phyloP scores from a whole-genome alignment of 2,113 vertebrate genomes.

The Amphiprion percula region DNA sequence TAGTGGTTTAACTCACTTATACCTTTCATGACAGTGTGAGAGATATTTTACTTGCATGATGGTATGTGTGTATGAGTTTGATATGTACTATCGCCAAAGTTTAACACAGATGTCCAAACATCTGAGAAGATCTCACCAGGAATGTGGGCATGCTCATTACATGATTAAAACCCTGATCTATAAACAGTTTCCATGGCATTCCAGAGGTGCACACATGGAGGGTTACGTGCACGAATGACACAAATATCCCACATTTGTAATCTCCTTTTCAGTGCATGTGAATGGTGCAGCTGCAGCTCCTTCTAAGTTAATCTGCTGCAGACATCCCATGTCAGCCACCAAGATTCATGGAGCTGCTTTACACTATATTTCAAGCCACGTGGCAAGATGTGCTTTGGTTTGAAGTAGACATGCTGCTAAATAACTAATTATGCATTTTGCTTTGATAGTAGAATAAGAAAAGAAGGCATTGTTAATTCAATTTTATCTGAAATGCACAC shows the following conservation, averaged over 20 bases:
- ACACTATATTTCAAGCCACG: neutral
- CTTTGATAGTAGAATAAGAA: neutral
- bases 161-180: no score
- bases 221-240: no score
- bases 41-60: no score
- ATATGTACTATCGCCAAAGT: no score
- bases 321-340: neutral
- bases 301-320: neutral
- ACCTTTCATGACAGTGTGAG: no score
- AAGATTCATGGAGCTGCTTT: neutral
- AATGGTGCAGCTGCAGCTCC: neutral
- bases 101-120: no score
- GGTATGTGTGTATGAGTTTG: no score
- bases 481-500: constrained; percentile 36
- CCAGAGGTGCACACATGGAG: no score
- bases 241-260: neutral
- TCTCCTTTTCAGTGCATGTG: neutral
- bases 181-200: no score
- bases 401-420: constrained; percentile 5
- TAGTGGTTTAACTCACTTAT: no score
- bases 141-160: no score
- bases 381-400: neutral
- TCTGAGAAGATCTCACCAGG: no score
- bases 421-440: neutral
- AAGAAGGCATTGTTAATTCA: neutral